Percentiles rank a stretch among this genome's conserved stretches.
These are phyloP conservation scores for Labeo catla DNA, from an alignment of 2,113 vertebrate species.

Conservation along the genomic window DNA sequence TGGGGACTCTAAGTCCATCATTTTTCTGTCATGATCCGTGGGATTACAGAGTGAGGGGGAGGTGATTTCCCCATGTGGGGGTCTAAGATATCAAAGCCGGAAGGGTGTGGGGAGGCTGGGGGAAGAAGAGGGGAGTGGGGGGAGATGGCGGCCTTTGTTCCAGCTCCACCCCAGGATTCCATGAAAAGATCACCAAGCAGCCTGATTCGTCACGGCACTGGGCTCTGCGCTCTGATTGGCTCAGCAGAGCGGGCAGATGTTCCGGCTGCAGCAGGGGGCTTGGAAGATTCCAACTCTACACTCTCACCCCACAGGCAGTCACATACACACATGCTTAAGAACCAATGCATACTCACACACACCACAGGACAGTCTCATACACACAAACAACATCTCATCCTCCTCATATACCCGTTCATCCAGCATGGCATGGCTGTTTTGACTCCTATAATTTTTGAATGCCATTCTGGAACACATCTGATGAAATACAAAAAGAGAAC, in stretches of 20 bases:
- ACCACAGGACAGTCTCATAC: conserved; percentile 31
- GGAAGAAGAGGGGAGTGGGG: conserved; percentile 27
- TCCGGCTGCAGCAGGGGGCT: conserved; percentile 77
- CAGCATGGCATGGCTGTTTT: background rate
- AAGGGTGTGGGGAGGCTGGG: conserved; percentile 61
- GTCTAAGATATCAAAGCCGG: conserved; percentile 83
- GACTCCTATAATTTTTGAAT: background rate
- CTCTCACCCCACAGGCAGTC: conserved; percentile 65
- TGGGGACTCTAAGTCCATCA: conserved; percentile 61
- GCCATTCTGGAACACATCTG: background rate
- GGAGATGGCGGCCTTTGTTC: conserved; percentile 75
- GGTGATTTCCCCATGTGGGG: conserved; percentile 70
- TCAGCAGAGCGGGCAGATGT: conserved; percentile 73
- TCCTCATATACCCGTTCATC: conserved; percentile 6
- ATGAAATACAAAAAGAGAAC: background rate
- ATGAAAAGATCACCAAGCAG: conserved; percentile 80
- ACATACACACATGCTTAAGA: conserved; percentile 20
- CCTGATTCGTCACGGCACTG: conserved; percentile 74
- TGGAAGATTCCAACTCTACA: conserved; percentile 64
- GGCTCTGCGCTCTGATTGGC: conserved; percentile 74
- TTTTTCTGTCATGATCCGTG: conserved; percentile 72
- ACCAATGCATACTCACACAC: conserved; percentile 45
- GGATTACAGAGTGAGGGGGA: conserved; percentile 65
- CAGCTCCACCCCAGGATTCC: conserved; percentile 73
- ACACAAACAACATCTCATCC: conserved; percentile 12